Evolutionary conservation across 92 coral and sea anemone genomes (phyloP).

Genomic region (Porites lobata): DNA sequence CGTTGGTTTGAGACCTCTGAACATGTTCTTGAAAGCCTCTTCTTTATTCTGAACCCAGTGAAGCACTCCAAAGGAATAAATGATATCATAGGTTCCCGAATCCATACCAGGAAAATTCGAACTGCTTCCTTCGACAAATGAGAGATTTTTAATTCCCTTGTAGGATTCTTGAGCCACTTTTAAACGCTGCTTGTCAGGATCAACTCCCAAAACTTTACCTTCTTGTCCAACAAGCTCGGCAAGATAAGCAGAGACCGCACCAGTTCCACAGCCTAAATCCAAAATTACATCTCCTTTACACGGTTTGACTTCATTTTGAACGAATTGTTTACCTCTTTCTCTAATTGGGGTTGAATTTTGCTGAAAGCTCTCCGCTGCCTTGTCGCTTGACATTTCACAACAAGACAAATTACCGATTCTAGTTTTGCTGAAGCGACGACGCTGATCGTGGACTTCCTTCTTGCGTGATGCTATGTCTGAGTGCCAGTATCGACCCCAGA

Average conservation of each 20-base stretch:
- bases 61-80: background rate
- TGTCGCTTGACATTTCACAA: background rate
- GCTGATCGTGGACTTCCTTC: too few relatives aligned
- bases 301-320: background rate
- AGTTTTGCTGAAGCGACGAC: too few relatives aligned
- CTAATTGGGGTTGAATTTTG: background rate
- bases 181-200: constrained; percentile 54
- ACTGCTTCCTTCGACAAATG: background rate
- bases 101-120: constrained; percentile 36
- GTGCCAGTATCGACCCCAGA: too few relatives aligned
- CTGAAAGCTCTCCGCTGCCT: background rate
- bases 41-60: constrained; percentile 40
- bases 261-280: constrained; percentile 74
- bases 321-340: background rate
- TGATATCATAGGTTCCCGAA: constrained; percentile 11
- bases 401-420: background rate
- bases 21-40: constrained; percentile 30
- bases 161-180: constrained; percentile 21
- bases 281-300: constrained; percentile 38
- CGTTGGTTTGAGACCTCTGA: background rate
- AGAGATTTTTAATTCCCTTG: constrained; percentile 17
- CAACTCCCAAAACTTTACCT: constrained; percentile 57
- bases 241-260: constrained; percentile 50
- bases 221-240: constrained; percentile 50
- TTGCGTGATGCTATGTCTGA: too few relatives aligned